Conservation (phyloP, 2,797 vertebrate species). For the Gambusia yucatana region DNA sequence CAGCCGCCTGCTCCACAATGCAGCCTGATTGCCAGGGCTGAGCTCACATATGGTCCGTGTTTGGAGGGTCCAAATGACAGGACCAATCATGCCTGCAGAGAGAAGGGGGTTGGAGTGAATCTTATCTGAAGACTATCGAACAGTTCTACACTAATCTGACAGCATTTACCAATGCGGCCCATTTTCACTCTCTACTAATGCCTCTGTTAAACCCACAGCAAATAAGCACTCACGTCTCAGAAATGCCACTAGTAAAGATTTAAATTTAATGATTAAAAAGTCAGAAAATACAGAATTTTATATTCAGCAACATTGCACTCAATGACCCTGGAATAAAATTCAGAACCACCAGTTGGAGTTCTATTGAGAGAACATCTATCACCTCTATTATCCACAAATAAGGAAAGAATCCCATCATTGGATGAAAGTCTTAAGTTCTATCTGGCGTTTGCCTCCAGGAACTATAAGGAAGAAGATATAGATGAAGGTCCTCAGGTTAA, state of each 20-base stretch:
- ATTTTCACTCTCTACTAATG: slow-evolving; percentile 45
- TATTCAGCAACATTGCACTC: background rate
- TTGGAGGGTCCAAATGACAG: slow-evolving; percentile 82
- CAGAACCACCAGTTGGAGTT: background rate
- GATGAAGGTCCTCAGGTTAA: background rate
- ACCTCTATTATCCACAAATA: background rate
- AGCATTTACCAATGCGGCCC: slow-evolving; percentile 47
- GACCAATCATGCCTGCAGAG: slow-evolving; percentile 75
- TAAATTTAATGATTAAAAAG: background rate
- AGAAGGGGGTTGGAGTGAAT: slow-evolving; percentile 47
- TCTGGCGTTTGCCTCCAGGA: background rate
- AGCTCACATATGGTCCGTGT: slow-evolving; percentile 84
- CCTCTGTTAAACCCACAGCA: slow-evolving; percentile 48
- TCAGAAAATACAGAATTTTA: background rate
- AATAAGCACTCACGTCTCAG: slow-evolving; percentile 63
- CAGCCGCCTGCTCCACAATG: slow-evolving; percentile 84
- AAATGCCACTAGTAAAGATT: slow-evolving; percentile 46
- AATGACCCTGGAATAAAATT: background rate
- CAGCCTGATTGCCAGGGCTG: slow-evolving; percentile 83
- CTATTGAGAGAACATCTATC: background rate
- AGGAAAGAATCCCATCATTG: background rate
- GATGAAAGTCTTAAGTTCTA: background rate
- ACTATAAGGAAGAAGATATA: background rate
- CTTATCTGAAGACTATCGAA: slow-evolving; percentile 15
- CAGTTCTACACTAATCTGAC: slow-evolving; percentile 15